These are phyloP conservation scores for Ptychochromis oligacanthus DNA, from an alignment of 2,113 vertebrate genomes.

Conservation along the genomic window DNA sequence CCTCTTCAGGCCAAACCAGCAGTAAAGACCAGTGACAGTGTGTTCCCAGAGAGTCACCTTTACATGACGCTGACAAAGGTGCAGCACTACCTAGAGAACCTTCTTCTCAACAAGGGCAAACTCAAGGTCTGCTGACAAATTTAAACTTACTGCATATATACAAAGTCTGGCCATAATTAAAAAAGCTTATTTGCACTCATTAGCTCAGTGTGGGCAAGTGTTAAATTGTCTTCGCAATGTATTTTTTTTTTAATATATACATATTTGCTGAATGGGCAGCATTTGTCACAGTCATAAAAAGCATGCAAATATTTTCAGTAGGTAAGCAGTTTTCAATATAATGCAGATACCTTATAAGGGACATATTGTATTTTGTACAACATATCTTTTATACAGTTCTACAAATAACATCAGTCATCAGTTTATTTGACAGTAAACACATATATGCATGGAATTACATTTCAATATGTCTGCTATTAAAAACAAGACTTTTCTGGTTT, in stretches of 20 bases:
- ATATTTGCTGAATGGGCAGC: background rate
- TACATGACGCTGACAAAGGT: slow-evolving; percentile 41
- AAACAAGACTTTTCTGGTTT: no score
- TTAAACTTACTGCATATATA: background rate
- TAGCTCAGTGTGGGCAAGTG: background rate
- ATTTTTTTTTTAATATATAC: background rate
- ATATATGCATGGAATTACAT: no score
- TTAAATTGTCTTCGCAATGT: slow-evolving; percentile 7
- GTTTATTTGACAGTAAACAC: no score
- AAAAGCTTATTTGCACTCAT: background rate
- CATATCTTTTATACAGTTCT: background rate
- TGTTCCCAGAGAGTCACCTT: slow-evolving; percentile 25
- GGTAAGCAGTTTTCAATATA: background rate
- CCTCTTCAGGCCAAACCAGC: slow-evolving; percentile 3
- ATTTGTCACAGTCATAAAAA: background rate
- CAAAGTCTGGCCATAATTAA: background rate
- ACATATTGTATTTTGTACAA: background rate
- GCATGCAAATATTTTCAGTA: background rate
- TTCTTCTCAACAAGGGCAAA: slow-evolving; percentile 70
- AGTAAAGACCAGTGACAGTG: rapidly evolving
- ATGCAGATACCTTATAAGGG: background rate
- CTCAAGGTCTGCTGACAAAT: slow-evolving; percentile 75
- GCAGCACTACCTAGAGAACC: slow-evolving; percentile 51
- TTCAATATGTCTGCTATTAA: no score
- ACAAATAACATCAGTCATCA: background rate